Percentiles rank a stretch among this genome's conserved stretches.
Conservation (phyloP, 1,140 invertebrate species). For the Conopomorpha cramerella region DNA sequence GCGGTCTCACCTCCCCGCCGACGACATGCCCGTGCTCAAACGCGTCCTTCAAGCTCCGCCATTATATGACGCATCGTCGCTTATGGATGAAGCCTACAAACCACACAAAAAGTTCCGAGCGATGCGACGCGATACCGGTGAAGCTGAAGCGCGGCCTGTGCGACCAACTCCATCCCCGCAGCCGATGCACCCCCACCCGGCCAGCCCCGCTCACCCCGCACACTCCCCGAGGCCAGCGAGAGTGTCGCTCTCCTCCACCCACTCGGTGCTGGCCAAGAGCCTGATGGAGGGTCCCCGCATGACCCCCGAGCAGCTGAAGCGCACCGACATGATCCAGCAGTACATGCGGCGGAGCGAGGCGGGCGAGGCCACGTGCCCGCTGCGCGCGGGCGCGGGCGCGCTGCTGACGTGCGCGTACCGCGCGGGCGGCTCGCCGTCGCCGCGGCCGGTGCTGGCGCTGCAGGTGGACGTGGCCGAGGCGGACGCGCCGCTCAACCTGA, state of each 20-base stretch:
- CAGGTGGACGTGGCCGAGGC: conserved; percentile 81
- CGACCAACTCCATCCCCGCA: conserved; percentile 33
- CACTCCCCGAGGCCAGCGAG: conserved; percentile 46
- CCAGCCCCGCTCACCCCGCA: conserved; percentile 49
- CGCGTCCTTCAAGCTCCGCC: conserved; percentile 90
- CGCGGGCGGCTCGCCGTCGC: conserved; percentile 30
- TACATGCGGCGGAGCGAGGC: conserved; percentile 80
- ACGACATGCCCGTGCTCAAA: conserved; percentile 93
- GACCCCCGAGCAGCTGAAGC: conserved; percentile 86
- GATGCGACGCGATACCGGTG: conserved; percentile 76
- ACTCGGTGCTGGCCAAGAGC: conserved; percentile 84
- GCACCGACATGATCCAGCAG: conserved; percentile 86
- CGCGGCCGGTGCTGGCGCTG: conserved; percentile 60
- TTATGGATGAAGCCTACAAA: conserved; percentile 94
- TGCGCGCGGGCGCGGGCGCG: conserved; percentile 22
- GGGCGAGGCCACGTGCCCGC: conserved; percentile 20
- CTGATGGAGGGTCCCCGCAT: conserved; percentile 86
- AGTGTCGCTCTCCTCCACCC: conserved; percentile 75
- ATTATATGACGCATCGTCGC: conserved; percentile 82
- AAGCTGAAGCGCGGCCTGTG: conserved; percentile 64
- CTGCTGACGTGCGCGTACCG: conserved; percentile 36
- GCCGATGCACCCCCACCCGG: conserved; percentile 54
- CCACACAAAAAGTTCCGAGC: conserved; percentile 94
- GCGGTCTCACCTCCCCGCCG: conserved; percentile 65
- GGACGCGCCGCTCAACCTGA: conserved; percentile 83